phyloP scores from a whole-genome alignment of 2,797 vertebrate genomes.

The Taeniopygia guttata region DNA sequence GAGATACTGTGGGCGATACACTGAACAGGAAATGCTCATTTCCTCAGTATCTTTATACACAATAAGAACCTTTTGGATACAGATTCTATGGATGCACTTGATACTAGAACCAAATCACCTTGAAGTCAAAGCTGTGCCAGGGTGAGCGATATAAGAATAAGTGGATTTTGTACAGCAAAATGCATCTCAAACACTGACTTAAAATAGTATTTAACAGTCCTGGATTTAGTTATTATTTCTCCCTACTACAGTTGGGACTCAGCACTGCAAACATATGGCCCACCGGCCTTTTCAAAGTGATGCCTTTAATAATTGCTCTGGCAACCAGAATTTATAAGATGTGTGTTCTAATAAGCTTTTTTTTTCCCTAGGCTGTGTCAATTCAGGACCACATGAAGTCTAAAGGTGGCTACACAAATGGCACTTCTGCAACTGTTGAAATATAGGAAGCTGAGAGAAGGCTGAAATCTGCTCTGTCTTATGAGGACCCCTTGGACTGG shows the following conservation, averaged over 20 bases:
- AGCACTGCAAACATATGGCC: neutral
- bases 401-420: constrained; percentile 78
- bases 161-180: neutral
- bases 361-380: constrained; percentile 75
- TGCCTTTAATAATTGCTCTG: neutral
- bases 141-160: neutral
- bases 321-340: neutral
- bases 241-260: neutral
- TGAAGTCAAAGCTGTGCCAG: neutral
- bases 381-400: constrained; percentile 90
- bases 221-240: neutral
- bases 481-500: neutral
- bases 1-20: neutral
- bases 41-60: neutral
- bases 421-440: constrained; percentile 23
- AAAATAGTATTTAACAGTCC: neutral
- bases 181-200: neutral
- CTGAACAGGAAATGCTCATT: neutral
- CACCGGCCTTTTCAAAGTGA: neutral
- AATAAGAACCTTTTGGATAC: neutral
- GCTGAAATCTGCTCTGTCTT: neutral
- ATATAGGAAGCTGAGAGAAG: constrained; percentile 7
- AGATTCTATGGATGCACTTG: neutral
- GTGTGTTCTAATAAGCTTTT: neutral
- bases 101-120: neutral